Percentiles rank a stretch among this genome's conserved stretches.
These are phyloP conservation scores for Rhingia rostrata DNA, from an alignment of 2,888 invertebrate species.

Conservation along the genomic window DNA sequence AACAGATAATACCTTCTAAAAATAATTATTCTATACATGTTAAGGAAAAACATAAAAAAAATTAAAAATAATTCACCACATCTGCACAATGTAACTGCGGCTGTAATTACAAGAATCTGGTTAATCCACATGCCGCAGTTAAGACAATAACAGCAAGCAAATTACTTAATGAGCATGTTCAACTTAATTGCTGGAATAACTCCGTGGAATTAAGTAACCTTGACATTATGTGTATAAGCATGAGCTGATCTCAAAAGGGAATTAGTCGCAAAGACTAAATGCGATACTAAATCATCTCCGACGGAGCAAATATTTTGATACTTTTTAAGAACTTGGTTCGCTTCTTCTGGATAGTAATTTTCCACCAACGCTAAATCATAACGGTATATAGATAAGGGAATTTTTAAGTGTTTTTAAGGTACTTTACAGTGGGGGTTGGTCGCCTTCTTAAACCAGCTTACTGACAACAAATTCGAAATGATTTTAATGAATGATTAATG, in stretches of 20 bases:
- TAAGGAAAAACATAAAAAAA: too few relatives aligned
- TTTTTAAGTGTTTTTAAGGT: neutral
- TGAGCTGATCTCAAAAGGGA: conserved; percentile 15
- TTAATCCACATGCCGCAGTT: conserved; percentile 42
- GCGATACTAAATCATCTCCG: conserved; percentile 19
- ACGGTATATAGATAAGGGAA: conserved; percentile 4
- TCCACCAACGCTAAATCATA: conserved; percentile 18
- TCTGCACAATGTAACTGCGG: conserved; percentile 17
- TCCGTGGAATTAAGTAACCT: conserved; percentile 60
- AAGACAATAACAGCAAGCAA: conserved; percentile 44
- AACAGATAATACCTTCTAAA: too few relatives aligned
- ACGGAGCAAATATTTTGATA: conserved; percentile 10
- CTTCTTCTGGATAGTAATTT: neutral
- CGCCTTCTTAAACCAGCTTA: too few relatives aligned
- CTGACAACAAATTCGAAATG: too few relatives aligned
- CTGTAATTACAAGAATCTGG: conserved; percentile 49
- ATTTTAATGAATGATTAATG: too few relatives aligned
- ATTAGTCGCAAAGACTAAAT: conserved; percentile 12
- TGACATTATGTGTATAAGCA: conserved; percentile 29
- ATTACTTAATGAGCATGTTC: conserved; percentile 30
- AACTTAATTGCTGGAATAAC: conserved; percentile 63
- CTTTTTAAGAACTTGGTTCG: neutral
- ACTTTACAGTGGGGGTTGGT: too few relatives aligned
- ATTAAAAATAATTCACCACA: neutral
- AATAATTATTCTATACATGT: too few relatives aligned